phyloP scores from a whole-genome alignment of 1,140 invertebrate genomes.

The Caerostris darwini region DNA sequence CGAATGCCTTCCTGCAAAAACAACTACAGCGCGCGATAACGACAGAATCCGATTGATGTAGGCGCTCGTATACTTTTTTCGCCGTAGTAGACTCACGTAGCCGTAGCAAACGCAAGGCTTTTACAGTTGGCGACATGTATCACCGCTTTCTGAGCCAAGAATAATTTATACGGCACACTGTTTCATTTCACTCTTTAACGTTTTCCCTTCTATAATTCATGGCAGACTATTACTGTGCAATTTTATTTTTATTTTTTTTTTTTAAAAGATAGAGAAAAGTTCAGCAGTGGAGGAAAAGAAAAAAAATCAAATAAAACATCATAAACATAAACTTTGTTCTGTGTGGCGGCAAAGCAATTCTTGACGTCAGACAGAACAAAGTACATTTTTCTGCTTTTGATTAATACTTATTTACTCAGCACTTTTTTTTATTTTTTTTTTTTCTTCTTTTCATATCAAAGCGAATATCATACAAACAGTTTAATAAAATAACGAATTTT shows the following conservation, averaged over 20 bases:
- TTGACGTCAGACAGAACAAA: background rate
- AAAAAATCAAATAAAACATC: background rate
- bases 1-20: background rate
- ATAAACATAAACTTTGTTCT: no score
- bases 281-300: background rate
- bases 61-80: background rate
- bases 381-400: background rate
- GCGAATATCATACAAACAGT: no score
- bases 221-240: background rate
- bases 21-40: background rate
- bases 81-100: background rate
- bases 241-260: background rate
- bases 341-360: background rate
- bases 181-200: slow-evolving; percentile 3
- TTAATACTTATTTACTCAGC: no score
- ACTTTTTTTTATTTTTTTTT: no score
- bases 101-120: slow-evolving; percentile 30
- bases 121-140: background rate
- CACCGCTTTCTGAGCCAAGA: background rate
- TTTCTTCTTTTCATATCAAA: no score
- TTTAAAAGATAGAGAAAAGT: background rate
- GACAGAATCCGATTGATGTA: background rate
- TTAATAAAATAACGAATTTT: no score
- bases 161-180: slow-evolving; percentile 6
- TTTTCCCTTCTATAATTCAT: background rate